These are phyloP conservation scores for Hedychridium roseum DNA, from an alignment of 2,888 invertebrate genomes.

Conservation along the genomic window DNA sequence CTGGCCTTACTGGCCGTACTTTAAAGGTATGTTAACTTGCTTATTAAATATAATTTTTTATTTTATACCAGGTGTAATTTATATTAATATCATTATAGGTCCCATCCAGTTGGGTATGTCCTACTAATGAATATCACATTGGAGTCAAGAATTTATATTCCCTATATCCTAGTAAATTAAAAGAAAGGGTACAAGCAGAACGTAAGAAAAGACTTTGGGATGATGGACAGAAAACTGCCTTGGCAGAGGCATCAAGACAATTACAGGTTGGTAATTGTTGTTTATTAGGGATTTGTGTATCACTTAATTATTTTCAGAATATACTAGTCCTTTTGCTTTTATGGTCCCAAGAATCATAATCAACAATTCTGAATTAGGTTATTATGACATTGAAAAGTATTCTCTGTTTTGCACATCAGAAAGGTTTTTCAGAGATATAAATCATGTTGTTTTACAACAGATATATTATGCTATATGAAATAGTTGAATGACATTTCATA, in stretches of 20 bases:
- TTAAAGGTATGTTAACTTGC: constrained; percentile 74
- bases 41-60: constrained; percentile 4
- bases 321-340: no score
- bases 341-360: no score
- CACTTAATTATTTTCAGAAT: no score
- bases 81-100: constrained; percentile 67
- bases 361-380: neutral
- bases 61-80: constrained; percentile 8
- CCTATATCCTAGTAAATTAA: constrained; percentile 84
- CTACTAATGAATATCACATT: constrained; percentile 83
- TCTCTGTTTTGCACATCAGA: neutral
- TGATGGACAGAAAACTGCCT: constrained; percentile 77
- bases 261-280: no score
- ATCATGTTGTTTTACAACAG: no score
- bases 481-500: neutral
- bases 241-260: constrained; percentile 80
- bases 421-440: no score
- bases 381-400: neutral
- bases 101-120: constrained; percentile 84
- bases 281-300: no score
- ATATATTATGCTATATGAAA: neutral
- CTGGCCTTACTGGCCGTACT: constrained; percentile 87
- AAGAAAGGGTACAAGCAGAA: constrained; percentile 82
- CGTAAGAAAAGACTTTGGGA: constrained; percentile 85
- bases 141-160: constrained; percentile 88